A percentile compares a stretch with the other conserved stretches of the same genome.
These are phyloP conservation scores for Calephelis nemesis DNA, from an alignment of 1,140 invertebrate genomes.

Conservation along the genomic window DNA sequence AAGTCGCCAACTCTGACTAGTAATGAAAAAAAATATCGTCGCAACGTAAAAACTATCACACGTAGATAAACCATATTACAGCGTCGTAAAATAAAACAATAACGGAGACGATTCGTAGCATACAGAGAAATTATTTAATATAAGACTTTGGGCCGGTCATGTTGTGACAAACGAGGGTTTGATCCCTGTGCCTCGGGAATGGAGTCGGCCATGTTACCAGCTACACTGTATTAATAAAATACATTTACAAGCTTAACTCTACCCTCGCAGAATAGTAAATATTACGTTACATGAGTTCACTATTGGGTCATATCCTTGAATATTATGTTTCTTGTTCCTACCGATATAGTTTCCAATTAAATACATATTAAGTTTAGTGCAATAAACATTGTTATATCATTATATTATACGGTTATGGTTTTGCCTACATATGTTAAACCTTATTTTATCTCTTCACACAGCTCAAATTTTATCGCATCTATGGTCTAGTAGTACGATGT, in stretches of 20 bases:
- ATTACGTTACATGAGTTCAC: constrained; percentile 3
- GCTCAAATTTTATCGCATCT: too few relatives aligned
- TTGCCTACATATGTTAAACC: too few relatives aligned
- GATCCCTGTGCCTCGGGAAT: constrained; percentile 45
- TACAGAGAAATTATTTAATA: constrained; percentile 47
- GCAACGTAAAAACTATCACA: too few relatives aligned
- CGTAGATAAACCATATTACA: background rate
- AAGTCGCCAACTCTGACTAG: too few relatives aligned
- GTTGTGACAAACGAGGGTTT: constrained; percentile 56
- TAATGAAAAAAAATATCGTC: too few relatives aligned
- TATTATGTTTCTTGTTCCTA: too few relatives aligned
- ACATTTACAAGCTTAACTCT: constrained; percentile 40
- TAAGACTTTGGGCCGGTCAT: constrained; percentile 43
- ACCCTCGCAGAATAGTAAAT: constrained; percentile 28
- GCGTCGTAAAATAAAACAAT: constrained; percentile 15
- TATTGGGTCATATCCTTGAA: background rate
- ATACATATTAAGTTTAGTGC: too few relatives aligned
- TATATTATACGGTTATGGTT: too few relatives aligned
- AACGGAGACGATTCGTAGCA: constrained; percentile 38
- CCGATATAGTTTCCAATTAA: too few relatives aligned
- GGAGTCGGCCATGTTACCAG: constrained; percentile 43
- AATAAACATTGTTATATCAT: too few relatives aligned
- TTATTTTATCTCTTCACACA: too few relatives aligned
- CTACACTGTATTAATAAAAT: constrained; percentile 56
- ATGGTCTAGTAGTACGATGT: too few relatives aligned